Conservation (phyloP, 2,888 invertebrate genomes). For the Nineta flava region DNA sequence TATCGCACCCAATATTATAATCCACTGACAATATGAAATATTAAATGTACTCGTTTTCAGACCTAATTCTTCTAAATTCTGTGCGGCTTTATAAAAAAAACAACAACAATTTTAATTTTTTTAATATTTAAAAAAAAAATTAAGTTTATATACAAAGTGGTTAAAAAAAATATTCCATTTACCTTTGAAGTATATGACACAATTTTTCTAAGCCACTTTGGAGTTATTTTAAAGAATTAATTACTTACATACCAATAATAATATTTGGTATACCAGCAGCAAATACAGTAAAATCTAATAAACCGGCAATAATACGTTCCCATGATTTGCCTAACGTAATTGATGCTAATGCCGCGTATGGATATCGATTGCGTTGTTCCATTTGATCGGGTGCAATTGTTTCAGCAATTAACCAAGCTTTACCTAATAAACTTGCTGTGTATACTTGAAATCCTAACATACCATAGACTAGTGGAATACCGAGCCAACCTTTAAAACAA, state of each 20-base stretch:
- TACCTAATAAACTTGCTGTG: conserved; percentile 62
- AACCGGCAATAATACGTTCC: conserved; percentile 44
- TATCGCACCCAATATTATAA: conserved; percentile 53
- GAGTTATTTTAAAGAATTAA: too few species aligned
- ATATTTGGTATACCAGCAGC: conserved; percentile 66
- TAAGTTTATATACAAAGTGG: too few species aligned
- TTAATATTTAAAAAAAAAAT: neutral
- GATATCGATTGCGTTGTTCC: conserved; percentile 40
- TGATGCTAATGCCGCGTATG: conserved; percentile 72
- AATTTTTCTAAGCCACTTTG: too few species aligned
- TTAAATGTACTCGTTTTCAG: conserved; percentile 49
- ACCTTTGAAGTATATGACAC: too few species aligned
- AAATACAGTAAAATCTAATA: conserved; percentile 61
- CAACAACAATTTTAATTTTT: neutral
- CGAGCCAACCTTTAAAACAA: conserved; percentile 42
- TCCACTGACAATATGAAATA: conserved; percentile 70
- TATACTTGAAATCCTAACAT: conserved; percentile 61
- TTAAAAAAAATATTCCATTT: too few species aligned
- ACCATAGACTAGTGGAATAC: conserved; percentile 47
- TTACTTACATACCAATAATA: conserved; percentile 43
- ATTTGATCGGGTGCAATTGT: conserved; percentile 48
- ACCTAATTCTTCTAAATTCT: conserved; percentile 64
- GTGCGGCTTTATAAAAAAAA: conserved; percentile 40
- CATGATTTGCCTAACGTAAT: conserved; percentile 51
- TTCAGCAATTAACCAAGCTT: conserved; percentile 68